Conservation (phyloP, 2,888 invertebrate species). For the Acleris emargana region DNA sequence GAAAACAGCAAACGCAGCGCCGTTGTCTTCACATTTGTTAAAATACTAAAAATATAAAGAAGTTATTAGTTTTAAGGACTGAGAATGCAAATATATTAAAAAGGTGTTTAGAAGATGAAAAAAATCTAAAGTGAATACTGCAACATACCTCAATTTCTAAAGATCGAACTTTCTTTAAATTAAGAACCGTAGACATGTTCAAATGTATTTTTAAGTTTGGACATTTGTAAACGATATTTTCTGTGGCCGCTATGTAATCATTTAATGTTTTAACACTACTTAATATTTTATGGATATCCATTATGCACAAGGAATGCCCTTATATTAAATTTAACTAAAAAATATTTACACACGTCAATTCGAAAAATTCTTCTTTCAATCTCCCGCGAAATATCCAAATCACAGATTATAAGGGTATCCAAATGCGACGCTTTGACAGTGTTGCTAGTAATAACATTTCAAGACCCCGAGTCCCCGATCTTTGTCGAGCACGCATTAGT, state of each 20-base stretch:
- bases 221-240: conserved; percentile 48
- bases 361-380: conserved; percentile 9
- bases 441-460: background rate
- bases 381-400: conserved; percentile 10
- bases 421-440: conserved; percentile 5
- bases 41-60: conserved; percentile 56
- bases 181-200: conserved; percentile 60
- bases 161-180: conserved; percentile 61
- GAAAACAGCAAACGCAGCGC: conserved; percentile 60
- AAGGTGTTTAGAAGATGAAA: background rate
- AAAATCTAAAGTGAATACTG: background rate
- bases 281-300: conserved; percentile 59
- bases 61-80: background rate
- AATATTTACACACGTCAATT: conserved; percentile 3
- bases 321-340: background rate
- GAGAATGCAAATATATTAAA: background rate
- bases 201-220: conserved; percentile 52
- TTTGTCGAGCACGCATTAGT: background rate
- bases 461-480: background rate
- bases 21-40: conserved; percentile 61
- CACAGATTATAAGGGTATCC: background rate
- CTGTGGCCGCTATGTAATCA: conserved; percentile 57
- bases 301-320: conserved; percentile 42
- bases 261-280: conserved; percentile 55
- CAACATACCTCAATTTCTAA: conserved; percentile 64